Conservation (phyloP, 2,888 invertebrate genomes). For the Dichetophora obliterata region DNA sequence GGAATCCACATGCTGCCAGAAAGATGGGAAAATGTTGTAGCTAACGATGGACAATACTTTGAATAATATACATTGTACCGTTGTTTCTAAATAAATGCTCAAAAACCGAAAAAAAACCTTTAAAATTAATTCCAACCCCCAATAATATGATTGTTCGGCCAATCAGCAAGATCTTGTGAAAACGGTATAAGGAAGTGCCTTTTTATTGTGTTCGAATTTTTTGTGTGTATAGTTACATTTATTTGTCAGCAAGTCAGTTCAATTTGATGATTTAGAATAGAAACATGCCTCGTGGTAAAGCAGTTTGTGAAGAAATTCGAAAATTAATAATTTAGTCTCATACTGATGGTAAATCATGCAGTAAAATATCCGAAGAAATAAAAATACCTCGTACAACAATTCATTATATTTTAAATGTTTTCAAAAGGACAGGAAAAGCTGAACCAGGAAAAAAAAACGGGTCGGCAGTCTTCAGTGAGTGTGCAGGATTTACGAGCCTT, state of each 20-base stretch:
- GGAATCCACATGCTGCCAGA: no score
- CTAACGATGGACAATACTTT: no score
- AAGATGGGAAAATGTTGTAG: no score
- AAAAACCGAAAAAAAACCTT: no score
- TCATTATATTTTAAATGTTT: not conserved
- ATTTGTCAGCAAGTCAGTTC: not conserved
- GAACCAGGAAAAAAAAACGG: not conserved
- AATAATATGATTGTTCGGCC: not conserved
- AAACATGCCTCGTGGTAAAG: no score
- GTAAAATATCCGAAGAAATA: not conserved
- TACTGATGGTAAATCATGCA: not conserved
- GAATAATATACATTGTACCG: no score
- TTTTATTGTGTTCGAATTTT: not conserved
- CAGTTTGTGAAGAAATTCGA: no score
- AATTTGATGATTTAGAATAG: no score
- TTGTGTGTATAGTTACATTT: not conserved
- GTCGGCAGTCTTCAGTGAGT: not conserved
- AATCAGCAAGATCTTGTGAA: not conserved
- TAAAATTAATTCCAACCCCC: no score
- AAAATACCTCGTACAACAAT: not conserved
- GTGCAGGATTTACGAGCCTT: not conserved
- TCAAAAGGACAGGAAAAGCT: not conserved
- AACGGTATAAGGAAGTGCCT: not conserved
- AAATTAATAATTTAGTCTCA: not conserved
- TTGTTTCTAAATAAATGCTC: no score